Evolutionary conservation across 2,113 vertebrate species (phyloP).

Genomic region (Mystacornis crossleyi): DNA sequence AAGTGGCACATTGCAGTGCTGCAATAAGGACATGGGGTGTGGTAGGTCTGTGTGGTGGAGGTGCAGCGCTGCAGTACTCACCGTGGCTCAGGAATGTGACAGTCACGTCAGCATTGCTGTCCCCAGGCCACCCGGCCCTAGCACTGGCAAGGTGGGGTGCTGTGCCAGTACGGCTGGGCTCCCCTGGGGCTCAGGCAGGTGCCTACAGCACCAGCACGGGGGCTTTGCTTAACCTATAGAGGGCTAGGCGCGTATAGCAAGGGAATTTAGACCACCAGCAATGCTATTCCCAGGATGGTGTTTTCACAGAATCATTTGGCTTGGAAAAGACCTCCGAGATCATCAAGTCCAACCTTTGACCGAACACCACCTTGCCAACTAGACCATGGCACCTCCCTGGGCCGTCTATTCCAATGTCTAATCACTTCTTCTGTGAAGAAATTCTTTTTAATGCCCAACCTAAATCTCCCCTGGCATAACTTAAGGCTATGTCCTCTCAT

Average conservation of each 20-base stretch:
- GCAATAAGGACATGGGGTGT: accelerated
- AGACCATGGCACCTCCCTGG: neutral
- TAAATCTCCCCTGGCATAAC: neutral
- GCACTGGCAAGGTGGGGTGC: neutral
- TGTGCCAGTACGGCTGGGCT: neutral
- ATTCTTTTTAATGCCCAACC: neutral
- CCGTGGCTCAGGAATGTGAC: neutral
- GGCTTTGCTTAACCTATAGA: neutral
- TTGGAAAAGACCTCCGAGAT: neutral
- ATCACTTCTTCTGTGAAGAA: neutral
- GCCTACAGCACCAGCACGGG: neutral
- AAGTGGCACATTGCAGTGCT: neutral
- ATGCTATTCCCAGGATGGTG: neutral
- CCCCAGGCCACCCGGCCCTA: neutral
- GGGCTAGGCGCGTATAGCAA: accelerated
- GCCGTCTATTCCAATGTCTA: neutral
- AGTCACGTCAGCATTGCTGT: neutral
- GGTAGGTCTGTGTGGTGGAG: neutral
- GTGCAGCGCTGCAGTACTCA: accelerated
- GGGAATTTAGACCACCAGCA: neutral
- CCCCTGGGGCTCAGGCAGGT: neutral
- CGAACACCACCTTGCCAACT: neutral
- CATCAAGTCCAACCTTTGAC: neutral
- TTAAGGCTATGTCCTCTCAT: neutral
- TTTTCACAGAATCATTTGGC: neutral